These are phyloP conservation scores for Hycleus phaleratus DNA, from an alignment of 1,140 invertebrate species.

Conservation along the genomic window DNA sequence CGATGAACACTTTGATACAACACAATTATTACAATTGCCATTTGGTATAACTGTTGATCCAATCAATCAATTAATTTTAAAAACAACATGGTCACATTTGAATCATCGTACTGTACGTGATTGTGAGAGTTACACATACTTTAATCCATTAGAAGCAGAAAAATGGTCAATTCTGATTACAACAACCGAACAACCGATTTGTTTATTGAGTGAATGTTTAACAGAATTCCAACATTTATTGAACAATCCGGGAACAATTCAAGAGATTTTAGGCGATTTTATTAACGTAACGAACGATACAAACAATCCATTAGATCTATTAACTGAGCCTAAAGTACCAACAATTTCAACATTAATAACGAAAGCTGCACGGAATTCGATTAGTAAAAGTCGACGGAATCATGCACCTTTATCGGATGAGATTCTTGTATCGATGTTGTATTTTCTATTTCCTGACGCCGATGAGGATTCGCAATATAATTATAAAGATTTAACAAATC, in stretches of 20 bases:
- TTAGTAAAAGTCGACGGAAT: slow-evolving; percentile 42
- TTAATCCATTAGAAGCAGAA: slow-evolving; percentile 78
- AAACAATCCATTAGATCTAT: slow-evolving; percentile 44
- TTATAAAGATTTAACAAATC: slow-evolving; percentile 28
- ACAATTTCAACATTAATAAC: slow-evolving; percentile 47
- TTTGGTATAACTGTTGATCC: slow-evolving; percentile 81
- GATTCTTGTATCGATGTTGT: slow-evolving; percentile 66
- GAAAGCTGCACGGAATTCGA: slow-evolving; percentile 39
- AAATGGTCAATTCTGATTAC: slow-evolving; percentile 63
- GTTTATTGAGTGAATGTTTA: slow-evolving; percentile 54
- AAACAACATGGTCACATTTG: slow-evolving; percentile 81
- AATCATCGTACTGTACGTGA: slow-evolving; percentile 83
- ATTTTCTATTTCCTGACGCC: slow-evolving; percentile 86
- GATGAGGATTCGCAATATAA: slow-evolving; percentile 49
- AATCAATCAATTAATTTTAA: slow-evolving; percentile 66
- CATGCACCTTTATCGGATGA: slow-evolving; percentile 70
- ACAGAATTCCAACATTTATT: slow-evolving; percentile 48
- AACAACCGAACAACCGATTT: slow-evolving; percentile 52
- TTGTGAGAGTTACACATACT: slow-evolving; percentile 77
- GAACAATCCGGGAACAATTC: slow-evolving; percentile 42
- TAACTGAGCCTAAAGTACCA: slow-evolving; percentile 52
- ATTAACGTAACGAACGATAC: slow-evolving; percentile 17
- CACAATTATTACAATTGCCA: slow-evolving; percentile 55
- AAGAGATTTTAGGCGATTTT: slow-evolving; percentile 52
- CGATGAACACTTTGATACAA: slow-evolving; percentile 47